These are phyloP conservation scores for Amphipoea oculea DNA, from an alignment of 2,888 invertebrate genomes.

Conservation along the genomic window DNA sequence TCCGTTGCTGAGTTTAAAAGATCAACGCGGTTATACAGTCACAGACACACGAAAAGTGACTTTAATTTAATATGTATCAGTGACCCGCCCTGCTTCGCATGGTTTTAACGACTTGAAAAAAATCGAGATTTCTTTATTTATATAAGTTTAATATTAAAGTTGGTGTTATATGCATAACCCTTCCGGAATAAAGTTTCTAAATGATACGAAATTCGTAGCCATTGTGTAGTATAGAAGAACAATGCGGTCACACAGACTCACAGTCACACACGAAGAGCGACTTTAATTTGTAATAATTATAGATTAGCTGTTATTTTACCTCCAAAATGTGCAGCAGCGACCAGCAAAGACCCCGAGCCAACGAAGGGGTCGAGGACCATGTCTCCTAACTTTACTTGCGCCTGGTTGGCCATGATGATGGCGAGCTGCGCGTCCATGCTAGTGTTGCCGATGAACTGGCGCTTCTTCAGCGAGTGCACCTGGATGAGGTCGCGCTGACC, in stretches of 20 bases:
- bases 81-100: no score
- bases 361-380: constrained; percentile 98
- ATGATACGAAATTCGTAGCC: not conserved
- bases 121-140: no score
- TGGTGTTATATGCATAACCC: not conserved
- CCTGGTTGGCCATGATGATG: constrained; percentile 98
- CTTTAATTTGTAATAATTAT: not conserved
- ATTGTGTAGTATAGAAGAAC: not conserved
- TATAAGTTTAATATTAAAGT: not conserved
- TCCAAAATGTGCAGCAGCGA: constrained; percentile 97
- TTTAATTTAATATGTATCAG: no score
- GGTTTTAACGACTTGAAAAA: no score
- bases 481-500: constrained; percentile 96
- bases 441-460: constrained; percentile 99
- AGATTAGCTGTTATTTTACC: constrained; percentile 79
- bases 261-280: not conserved
- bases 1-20: no score
- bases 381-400: constrained; percentile 92
- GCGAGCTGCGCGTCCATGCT: constrained; percentile 99
- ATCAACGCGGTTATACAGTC: no score
- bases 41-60: no score
- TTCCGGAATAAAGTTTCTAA: no score
- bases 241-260: not conserved
- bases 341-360: constrained; percentile 95
- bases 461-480: constrained; percentile 95